These are phyloP conservation scores for Osmerus mordax DNA, from an alignment of 2,113 vertebrate genomes.

Conservation along the genomic window DNA sequence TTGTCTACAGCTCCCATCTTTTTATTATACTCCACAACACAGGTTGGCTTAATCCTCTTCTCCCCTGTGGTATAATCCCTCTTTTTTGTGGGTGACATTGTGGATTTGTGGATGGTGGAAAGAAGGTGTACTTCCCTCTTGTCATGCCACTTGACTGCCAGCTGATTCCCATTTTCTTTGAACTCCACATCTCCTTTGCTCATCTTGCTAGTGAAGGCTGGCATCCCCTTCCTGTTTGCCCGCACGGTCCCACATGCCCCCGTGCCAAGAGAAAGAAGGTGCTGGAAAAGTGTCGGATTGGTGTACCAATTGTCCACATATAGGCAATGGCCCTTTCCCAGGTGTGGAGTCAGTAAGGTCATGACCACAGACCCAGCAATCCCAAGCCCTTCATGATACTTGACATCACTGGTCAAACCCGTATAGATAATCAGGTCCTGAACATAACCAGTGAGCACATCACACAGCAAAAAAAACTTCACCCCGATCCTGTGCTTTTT, in stretches of 20 bases:
- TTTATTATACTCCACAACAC: constrained; percentile 20
- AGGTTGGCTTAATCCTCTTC: constrained; percentile 6
- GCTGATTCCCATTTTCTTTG: not conserved
- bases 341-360: not conserved
- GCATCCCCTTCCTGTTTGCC: constrained; percentile 7
- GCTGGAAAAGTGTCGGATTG: no score
- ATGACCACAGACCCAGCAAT: constrained; percentile 2
- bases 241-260: constrained; percentile 14
- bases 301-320: no score
- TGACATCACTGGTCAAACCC: not conserved
- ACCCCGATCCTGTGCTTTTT: constrained; percentile 5
- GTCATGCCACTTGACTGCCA: constrained; percentile 5
- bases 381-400: not conserved
- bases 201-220: not conserved
- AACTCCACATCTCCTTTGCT: not conserved
- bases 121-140: constrained; percentile 6
- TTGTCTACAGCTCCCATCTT: constrained; percentile 18
- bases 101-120: not conserved
- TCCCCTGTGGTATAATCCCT: not conserved
- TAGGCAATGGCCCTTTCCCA: not conserved
- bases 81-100: not conserved
- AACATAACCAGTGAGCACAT: not conserved
- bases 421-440: constrained; percentile 10
- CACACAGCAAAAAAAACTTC: constrained; percentile 7
- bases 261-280: no score